Percentiles rank a stretch among this genome's conserved stretches.
phyloP scores from a whole-genome alignment of 2,888 invertebrate species.

The Theristus sp. region DNA sequence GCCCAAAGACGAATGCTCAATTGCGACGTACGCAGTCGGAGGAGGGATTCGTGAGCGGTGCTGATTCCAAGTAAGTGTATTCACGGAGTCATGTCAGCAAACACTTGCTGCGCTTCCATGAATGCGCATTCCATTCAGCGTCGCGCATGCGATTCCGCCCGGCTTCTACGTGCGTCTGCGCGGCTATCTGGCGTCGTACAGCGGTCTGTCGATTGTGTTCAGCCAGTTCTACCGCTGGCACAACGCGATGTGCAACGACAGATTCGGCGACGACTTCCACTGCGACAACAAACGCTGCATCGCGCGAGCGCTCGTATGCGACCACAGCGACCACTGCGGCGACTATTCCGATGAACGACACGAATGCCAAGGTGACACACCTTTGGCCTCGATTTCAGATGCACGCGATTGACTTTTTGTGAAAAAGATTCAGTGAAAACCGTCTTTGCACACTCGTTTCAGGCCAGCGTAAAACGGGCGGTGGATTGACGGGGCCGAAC shows the following conservation, averaged over 20 bases:
- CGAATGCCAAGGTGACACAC: background rate
- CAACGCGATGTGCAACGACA: slow-evolving; percentile 16
- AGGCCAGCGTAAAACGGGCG: background rate
- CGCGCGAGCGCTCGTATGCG: slow-evolving; percentile 43
- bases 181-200: slow-evolving; percentile 45
- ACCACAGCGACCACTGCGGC: slow-evolving; percentile 57
- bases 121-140: too few relatives aligned
- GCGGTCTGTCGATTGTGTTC: slow-evolving; percentile 48
- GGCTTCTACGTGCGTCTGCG: slow-evolving; percentile 51
- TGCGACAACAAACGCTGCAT: slow-evolving; percentile 44
- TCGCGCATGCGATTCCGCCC: slow-evolving; percentile 19
- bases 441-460: background rate
- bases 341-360: slow-evolving; percentile 43
- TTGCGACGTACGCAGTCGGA: slow-evolving; percentile 12
- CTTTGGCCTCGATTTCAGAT: too few relatives aligned
- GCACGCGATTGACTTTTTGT: too few relatives aligned
- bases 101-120: background rate
- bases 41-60: slow-evolving; percentile 8
- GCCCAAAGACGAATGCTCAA: slow-evolving; percentile 9
- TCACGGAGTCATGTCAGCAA: background rate
- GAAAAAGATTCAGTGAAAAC: background rate
- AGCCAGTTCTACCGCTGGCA: slow-evolving; percentile 31
- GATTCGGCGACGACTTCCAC: slow-evolving; percentile 47
- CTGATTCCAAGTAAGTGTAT: slow-evolving; percentile 1
- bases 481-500: background rate